phyloP scores from a whole-genome alignment of 2,888 invertebrate species.

The Blastobasis adustella region DNA sequence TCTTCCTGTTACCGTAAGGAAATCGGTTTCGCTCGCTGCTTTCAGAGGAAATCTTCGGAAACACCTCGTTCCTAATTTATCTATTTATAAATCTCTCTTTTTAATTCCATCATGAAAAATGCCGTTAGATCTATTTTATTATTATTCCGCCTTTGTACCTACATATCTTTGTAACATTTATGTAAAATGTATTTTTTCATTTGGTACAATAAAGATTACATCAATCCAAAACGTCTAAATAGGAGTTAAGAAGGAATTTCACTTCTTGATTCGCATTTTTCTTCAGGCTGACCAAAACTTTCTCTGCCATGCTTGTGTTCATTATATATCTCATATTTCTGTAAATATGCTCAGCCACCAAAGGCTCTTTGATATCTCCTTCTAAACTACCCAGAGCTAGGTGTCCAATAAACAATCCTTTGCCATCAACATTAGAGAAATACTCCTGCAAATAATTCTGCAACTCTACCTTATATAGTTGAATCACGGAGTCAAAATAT shows the following conservation, averaged over 20 bases:
- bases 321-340: not conserved
- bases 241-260: not conserved
- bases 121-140: no score
- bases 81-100: no score
- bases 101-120: no score
- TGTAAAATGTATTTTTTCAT: no score
- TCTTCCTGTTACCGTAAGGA: no score
- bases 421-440: constrained; percentile 7
- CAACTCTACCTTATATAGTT: constrained; percentile 27
- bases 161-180: no score
- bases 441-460: constrained; percentile 19
- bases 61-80: no score
- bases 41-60: no score
- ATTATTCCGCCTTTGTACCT: no score
- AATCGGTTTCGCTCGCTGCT: no score
- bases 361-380: not conserved
- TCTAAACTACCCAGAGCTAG: constrained; percentile 6
- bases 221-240: no score
- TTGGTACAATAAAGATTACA: no score
- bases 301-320: not conserved
- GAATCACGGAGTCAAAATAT: constrained; percentile 36
- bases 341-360: not conserved
- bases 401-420: not conserved
- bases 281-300: not conserved
- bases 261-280: not conserved